Base-by-base conservation (phyloP, 1,140 invertebrate species). In the Scaptomyza hsui region DNA sequence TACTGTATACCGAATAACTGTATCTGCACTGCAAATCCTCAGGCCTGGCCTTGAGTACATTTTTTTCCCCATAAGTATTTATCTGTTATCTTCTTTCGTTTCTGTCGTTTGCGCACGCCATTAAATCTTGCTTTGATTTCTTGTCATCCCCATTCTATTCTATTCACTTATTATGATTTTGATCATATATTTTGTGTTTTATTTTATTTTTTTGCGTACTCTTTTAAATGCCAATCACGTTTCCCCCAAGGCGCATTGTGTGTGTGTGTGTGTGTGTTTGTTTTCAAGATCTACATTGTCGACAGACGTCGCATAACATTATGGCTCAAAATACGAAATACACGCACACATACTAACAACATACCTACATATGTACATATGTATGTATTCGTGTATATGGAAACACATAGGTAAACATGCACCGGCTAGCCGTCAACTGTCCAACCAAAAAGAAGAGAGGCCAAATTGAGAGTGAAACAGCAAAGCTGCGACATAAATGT, bases 211-310 rank as follows among this genome's bases (percentile, higher is more conserved):
- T 65, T 57, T 69, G 53, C 47, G 47, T 47, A 69, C 45, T 12
- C 49, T 61, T 68, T 57, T 49, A 59, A 65, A 83, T 80, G 60
- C 55, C 63, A 67, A 83, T 80, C 75, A 88, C 76, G 72, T 65
- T 68, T 48, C 19, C 35, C 37, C 26, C 53, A 62, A 72, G 61
- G 72, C 49, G 26, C 53, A 71, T 64, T 61, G 68, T 71, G 53
- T 71, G 44, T 73, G 9, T 24, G 1, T 32, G 15, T 41, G 6
- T 56, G 15, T 6, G 44, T 56, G 29, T 39, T 29, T 9, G 29
- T 21, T 19, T 70, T 69, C 59, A 77, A 83, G 81, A 79, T 81
- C 76, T 83, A 72, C 44, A 65, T 77, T 57, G 44, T 49, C 51
- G 35, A 52, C 42, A 29, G 18, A 19, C 45, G 49, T 55, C 55